Evolutionary conservation across 2,113 vertebrate species (phyloP).

Genomic region (Cochlearius cochlearius): DNA sequence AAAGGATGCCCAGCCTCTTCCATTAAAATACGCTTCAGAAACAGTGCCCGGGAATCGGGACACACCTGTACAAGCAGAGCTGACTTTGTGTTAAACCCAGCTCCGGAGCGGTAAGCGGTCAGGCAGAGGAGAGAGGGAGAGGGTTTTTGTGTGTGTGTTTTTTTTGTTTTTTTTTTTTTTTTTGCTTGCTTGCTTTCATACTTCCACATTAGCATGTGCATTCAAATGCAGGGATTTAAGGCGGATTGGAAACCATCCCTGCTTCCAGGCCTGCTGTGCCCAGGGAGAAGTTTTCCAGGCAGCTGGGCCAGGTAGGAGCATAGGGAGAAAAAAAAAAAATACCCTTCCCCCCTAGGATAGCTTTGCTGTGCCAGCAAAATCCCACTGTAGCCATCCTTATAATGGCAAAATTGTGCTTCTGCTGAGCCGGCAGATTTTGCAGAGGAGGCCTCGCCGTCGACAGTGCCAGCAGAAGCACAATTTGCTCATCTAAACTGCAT

Average conservation of each 20-base stretch:
- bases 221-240: slow-evolving; percentile 18
- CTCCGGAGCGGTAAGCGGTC: fast-evolving
- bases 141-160: too few species aligned
- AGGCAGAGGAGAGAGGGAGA: not conserved
- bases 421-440: slow-evolving; percentile 46
- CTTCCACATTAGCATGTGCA: not conserved
- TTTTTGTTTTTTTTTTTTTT: too few species aligned
- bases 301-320: not conserved
- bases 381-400: slow-evolving; percentile 17
- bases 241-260: not conserved
- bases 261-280: not conserved
- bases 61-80: not conserved
- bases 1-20: not conserved
- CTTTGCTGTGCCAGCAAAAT: slow-evolving; percentile 48
- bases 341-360: not conserved
- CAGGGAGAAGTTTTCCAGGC: slow-evolving; percentile 1
- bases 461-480: slow-evolving; percentile 7
- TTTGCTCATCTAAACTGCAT: not conserved
- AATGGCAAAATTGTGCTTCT: slow-evolving; percentile 52
- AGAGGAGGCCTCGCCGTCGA: slow-evolving; percentile 6
- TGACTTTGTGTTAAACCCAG: not conserved
- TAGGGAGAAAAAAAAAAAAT: not conserved
- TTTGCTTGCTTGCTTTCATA: not conserved
- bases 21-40: not conserved
- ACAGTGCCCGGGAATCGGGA: not conserved